Conservation (phyloP, 2,888 invertebrate genomes). For the Maniola hyperantus region DNA sequence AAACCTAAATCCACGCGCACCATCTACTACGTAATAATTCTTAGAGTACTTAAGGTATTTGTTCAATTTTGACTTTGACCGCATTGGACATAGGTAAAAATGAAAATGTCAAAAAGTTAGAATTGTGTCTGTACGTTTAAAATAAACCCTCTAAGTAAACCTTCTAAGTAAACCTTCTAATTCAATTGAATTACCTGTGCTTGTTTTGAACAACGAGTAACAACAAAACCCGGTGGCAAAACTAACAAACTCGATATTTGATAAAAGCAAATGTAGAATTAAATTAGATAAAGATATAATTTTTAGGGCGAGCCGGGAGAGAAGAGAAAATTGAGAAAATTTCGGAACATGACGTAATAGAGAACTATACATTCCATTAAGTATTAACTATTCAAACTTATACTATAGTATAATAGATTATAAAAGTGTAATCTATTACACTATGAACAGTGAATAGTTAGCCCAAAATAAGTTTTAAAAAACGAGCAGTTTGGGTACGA, state of each 20-base stretch:
- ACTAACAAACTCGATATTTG: neutral
- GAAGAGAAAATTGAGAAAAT: neutral
- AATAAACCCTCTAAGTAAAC: neutral
- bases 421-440: too few relatives aligned
- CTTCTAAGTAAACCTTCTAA: neutral
- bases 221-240: neutral
- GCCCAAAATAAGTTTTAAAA: too few relatives aligned
- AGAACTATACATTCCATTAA: too few relatives aligned
- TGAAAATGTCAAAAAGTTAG: neutral
- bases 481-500: too few relatives aligned
- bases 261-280: neutral
- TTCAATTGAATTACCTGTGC: conserved; percentile 5
- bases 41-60: too few relatives aligned
- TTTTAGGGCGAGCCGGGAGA: neutral
- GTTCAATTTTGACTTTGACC: too few relatives aligned
- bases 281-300: neutral
- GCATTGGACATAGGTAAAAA: too few relatives aligned
- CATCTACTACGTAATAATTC: too few relatives aligned
- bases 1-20: too few relatives aligned
- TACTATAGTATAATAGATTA: too few relatives aligned
- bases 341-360: neutral
- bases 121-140: neutral
- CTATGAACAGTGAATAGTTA: too few relatives aligned
- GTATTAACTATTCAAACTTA: too few relatives aligned
- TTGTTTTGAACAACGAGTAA: conserved; percentile 3